Base-by-base conservation (phyloP, 2,888 invertebrate genomes). In the Callyntrura sp. region DNA sequence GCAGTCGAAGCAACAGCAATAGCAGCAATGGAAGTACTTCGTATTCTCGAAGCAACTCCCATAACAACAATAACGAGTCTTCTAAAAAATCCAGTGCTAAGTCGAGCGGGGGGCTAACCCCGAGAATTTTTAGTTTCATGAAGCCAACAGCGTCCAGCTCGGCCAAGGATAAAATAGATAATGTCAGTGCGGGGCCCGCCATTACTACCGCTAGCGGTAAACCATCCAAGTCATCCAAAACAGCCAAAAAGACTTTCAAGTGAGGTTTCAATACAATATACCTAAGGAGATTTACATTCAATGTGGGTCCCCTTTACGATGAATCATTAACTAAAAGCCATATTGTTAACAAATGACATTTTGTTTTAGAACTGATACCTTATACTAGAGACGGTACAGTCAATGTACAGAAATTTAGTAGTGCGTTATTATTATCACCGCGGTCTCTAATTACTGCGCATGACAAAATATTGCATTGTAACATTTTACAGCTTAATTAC, bases 141-240 rank as follows among this genome's bases (percentile, higher is more conserved):
- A 96, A 97, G 94, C 98, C 98, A 0, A 98, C 98, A 0, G 96
- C 98, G 35, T 97, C 98, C 11, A 98, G 98, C 92, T 96, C 96
- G 45, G 97, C 97, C 81, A 97, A 97, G 94, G 96, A 96, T 92
- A 95, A 93, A 90, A 73, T 92, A 12, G 93, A 93, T 0, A 79
- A 79, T 57, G 79, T 12, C 25, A 23, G 23, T 11, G 1, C 25
- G 60, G 25, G n/a, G n/a, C 14, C 48, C 5, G 20, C 8, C 17
- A n/a, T 28, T 9, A 17, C 28, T 9, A 17, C 48, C n/a, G 57
- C 9, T n/a, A 55, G 12, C 8, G 76, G 78, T 0, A 91, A 91
- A 81, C 28, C 82, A 0, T 60, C 82, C 11, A 90, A 91, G 78
- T 85, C 92, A 28, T 92, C 92, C 43, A 92, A 91, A 81, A 91